Base-by-base conservation (phyloP, 2,113 vertebrate genomes). In the Pyxicephalus adspersus region DNA sequence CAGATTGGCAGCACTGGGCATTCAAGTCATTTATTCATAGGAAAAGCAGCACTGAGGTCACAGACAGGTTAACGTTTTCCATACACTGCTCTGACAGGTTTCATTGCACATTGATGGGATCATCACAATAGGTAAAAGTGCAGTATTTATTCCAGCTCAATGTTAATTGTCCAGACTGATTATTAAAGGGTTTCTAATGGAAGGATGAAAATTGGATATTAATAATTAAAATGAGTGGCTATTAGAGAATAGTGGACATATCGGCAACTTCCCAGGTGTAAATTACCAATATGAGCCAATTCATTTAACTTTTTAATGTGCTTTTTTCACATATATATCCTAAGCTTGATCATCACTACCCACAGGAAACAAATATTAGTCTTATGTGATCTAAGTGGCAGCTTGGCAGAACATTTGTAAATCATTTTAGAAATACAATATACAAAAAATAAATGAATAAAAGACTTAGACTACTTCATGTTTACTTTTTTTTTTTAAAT, bases 11-110 rank as follows among this genome's bases (percentile, higher is more conserved):
- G 80, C 54, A 73, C 23, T 75, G 80, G 80, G 80, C 70, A 82
- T 82, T 75, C 70, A 75, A 82, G 80, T 82, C 80, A 82, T 75
- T 82, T 82, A 82, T 82, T 74, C 71, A 75, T 66, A 66, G 63
- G 64, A 75, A 82, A 75, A 73, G 28, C 50, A 66, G n/a, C 63
- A 66, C 4, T 55, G 52, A 55, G 80, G 80, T 82, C 63, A 66
- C 51, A 75, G 29, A 11, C 70, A 82, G 80, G 80, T 82, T 82
- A 82, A 74, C 71, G 58, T 82, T 75, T 75, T 66, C 71, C 71
- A 75, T 82, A 82, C 80, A 58, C 52, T 65, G n/a, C 61, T 82
- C 71, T 82, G 80, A 82, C 80, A 82, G 80, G 63, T 82, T 73
- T 82, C 71, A 82, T 66, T 71, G 61, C 70, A 66, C 61, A 75